phyloP scores from a whole-genome alignment of 2,888 invertebrate genomes.

The Anticlea derivata region DNA sequence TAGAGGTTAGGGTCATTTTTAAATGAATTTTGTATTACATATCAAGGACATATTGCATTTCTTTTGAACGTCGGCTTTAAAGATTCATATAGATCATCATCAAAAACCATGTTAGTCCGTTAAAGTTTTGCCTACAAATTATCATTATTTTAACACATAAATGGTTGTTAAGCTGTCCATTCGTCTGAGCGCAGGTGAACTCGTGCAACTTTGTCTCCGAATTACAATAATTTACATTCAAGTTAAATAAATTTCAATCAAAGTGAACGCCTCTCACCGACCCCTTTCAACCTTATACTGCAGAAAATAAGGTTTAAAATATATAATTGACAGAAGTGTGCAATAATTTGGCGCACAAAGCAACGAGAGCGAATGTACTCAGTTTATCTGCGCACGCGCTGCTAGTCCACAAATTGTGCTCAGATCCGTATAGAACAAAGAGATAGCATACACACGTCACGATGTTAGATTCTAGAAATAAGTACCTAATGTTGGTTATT shows the following conservation, averaged over 20 bases:
- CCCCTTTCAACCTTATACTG: background rate
- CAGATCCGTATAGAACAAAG: slow-evolving; percentile 49
- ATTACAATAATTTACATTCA: slow-evolving; percentile 32
- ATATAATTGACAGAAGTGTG: slow-evolving; percentile 37
- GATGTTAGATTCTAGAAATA: slow-evolving; percentile 35
- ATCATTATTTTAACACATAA: slow-evolving; percentile 6
- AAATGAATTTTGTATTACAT: no score
- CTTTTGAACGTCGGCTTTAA: no score
- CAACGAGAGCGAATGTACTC: slow-evolving; percentile 65
- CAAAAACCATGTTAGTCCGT: no score
- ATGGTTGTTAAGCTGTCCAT: slow-evolving; percentile 16
- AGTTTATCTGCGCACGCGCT: slow-evolving; percentile 64
- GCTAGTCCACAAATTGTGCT: slow-evolving; percentile 73
- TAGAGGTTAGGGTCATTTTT: no score
- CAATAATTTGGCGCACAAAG: slow-evolving; percentile 60
- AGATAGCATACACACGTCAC: slow-evolving; percentile 53
- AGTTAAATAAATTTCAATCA: slow-evolving; percentile 39
- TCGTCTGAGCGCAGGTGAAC: slow-evolving; percentile 27
- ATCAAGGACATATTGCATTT: no score
- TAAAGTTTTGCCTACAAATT: background rate
- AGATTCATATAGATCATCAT: no score
- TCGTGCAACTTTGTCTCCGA: slow-evolving; percentile 30
- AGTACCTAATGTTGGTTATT: background rate
- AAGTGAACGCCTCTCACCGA: slow-evolving; percentile 18
- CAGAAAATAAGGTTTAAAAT: slow-evolving; percentile 18